Evolutionary conservation across 37 sponge, comb jelly and placozoan genomes (phyloP), one percentile per base, ranked within the genome.

Genomic region (Aplysina aerophoba): DNA sequence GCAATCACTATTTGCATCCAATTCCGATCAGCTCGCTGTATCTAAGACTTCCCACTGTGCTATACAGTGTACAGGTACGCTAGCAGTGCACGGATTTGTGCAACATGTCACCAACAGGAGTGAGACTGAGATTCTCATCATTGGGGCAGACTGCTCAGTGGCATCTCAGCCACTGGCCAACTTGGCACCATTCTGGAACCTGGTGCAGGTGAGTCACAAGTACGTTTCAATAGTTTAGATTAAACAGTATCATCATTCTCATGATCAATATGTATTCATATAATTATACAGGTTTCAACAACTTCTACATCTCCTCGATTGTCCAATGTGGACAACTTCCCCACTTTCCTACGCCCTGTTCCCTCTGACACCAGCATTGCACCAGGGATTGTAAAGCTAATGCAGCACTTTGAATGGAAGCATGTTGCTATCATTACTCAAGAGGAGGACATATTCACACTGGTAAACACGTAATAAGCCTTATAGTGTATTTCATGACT

Each of bases 241-340:
- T n/a, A n/a, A n/a, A n/a, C n/a, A n/a, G n/a, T n/a, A n/a, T 17
- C 17, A 21, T 57, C 37, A 22, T 8, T 16, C 17, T 71, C 27
- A 57, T n/a, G n/a, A n/a, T n/a, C 11, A 57, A 4, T 15, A 19
- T 35, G 24, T 63, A 13, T 15, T 57, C 15, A 57, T 57, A n/a
- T n/a, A n/a, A n/a, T 17, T 57, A 17, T 57, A 65, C 66, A 88
- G 88, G 75, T 88, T 36, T 73, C 86, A 0, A 40, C 84, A 21
- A 22, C 79, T 0, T 85, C 92, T 6, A 79, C 79, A 22, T 79
- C 88, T 61, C 92, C 91, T n/a, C 69, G 74, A 19, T 81, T 91
- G 5, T 80, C 84, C 15, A 56, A 72, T 36, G 59, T 5, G 25
- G 62, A 44, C 0, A 44, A 38, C 0, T 91, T 53, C 40, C 82